phyloP scores from a whole-genome alignment of 2,888 invertebrate genomes.

The Heteromurus nitidus region DNA sequence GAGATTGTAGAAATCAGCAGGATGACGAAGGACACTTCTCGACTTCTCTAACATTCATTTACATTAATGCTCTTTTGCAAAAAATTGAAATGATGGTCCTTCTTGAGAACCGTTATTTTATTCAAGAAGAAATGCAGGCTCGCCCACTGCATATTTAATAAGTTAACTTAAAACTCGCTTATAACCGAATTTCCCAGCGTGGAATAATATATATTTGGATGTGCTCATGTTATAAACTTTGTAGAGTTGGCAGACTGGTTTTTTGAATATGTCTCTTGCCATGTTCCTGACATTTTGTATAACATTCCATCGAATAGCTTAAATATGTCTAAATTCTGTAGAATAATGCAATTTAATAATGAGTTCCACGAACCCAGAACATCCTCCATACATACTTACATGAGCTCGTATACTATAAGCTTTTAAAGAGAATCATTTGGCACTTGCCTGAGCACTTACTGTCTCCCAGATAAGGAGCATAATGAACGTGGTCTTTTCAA shows the following conservation, averaged over 20 bases:
- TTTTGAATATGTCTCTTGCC: constrained; percentile 7
- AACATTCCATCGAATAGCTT: too few relatives aligned
- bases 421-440: constrained; percentile 27
- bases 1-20: too few relatives aligned
- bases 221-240: constrained; percentile 11
- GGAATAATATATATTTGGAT: constrained; percentile 20
- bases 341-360: not conserved
- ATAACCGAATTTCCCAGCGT: too few relatives aligned
- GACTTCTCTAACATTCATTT: too few relatives aligned
- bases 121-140: not conserved
- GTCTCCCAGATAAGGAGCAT: constrained; percentile 19
- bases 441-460: constrained; percentile 9
- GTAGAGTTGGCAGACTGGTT: constrained; percentile 44
- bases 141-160: constrained; percentile 20
- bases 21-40: too few relatives aligned
- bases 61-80: too few relatives aligned
- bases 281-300: too few relatives aligned
- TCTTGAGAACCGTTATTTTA: too few relatives aligned
- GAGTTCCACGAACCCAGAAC: not conserved
- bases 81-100: too few relatives aligned
- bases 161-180: constrained; percentile 10
- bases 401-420: not conserved
- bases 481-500: constrained; percentile 22
- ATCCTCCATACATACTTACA: not conserved
- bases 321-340: too few relatives aligned